A percentile compares a stretch with the other conserved stretches of the same genome.
Evolutionary conservation across 2,888 invertebrate species (phyloP).

Genomic region (Steinernema carpocapsae): DNA sequence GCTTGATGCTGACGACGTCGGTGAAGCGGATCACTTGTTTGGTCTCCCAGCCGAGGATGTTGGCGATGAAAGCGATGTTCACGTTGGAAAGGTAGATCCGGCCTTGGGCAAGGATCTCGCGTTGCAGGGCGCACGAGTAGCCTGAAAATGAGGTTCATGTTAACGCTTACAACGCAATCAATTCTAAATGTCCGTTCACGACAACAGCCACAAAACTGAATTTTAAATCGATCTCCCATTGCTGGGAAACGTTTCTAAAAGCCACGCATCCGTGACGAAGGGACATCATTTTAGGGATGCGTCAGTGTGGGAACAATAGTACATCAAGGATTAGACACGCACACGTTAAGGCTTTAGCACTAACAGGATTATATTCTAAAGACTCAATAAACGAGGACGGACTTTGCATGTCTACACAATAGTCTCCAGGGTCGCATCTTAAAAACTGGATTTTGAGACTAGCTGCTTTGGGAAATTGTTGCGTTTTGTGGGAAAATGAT

Average conservation of each 20-base stretch:
- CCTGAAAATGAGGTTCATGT: conserved; percentile 75
- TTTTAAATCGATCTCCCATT: too few relatives aligned
- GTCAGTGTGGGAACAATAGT: too few relatives aligned
- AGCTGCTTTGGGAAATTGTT: neutral
- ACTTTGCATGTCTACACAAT: neutral
- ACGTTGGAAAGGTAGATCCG: conserved; percentile 92
- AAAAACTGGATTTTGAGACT: conserved; percentile 1
- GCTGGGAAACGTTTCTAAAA: too few relatives aligned
- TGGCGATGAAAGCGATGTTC: conserved; percentile 94
- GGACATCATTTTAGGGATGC: too few relatives aligned
- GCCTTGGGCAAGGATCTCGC: conserved; percentile 93
- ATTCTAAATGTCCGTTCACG: conserved; percentile 40
- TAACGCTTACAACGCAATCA: neutral
- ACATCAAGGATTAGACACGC: too few relatives aligned
- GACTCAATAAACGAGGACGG: neutral
- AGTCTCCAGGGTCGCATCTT: neutral
- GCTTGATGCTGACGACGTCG: conserved; percentile 89
- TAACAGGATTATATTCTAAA: too few relatives aligned
- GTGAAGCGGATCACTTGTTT: conserved; percentile 83
- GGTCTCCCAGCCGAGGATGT: conserved; percentile 96
- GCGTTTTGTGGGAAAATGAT: neutral
- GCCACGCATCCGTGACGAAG: too few relatives aligned
- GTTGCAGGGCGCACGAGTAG: conserved; percentile 94
- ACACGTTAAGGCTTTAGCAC: too few relatives aligned
- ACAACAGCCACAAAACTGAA: conserved; percentile 35